A percentile compares a stretch with the other conserved stretches of the same genome.
Conservation (phyloP, 1,140 invertebrate species). For the Drosophila lacertosa region DNA sequence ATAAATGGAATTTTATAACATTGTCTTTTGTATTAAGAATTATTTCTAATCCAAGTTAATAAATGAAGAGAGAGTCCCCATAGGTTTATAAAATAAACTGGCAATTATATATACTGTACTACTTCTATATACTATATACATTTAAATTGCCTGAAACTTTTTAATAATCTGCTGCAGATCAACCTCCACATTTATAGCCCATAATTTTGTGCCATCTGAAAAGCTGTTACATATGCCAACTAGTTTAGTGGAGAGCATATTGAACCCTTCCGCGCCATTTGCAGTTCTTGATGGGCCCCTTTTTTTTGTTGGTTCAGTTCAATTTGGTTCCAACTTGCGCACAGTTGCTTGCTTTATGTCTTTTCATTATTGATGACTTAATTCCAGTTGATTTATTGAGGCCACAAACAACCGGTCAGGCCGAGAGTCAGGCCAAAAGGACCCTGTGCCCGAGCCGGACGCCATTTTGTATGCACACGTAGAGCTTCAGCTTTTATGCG, state of each 20-base stretch:
- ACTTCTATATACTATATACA: no score
- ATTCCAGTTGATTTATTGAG: conserved; percentile 80
- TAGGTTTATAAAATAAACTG: no score
- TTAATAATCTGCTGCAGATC: no score
- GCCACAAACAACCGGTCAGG: conserved; percentile 72
- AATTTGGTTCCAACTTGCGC: conserved; percentile 57
- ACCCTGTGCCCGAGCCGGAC: conserved; percentile 19
- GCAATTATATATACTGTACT: no score
- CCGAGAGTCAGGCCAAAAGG: conserved; percentile 19
- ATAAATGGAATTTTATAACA: no score
- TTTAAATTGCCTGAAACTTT: no score
- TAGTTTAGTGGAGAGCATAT: conserved; percentile 10
- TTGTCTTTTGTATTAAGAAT: no score
- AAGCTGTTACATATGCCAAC: conserved; percentile 6
- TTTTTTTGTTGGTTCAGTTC: conserved; percentile 31
- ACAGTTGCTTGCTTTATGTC: conserved; percentile 71
- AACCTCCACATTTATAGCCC: no score
- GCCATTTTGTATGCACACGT: conserved; percentile 74
- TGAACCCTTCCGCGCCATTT: conserved; percentile 10
- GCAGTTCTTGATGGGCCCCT: not conserved
- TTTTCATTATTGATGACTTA: conserved; percentile 80
- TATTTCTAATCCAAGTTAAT: no score
- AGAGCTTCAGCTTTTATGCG: conserved; percentile 28
- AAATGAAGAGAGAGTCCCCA: no score
- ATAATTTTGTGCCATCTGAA: no score